Evolutionary conservation across 1,140 invertebrate species (phyloP).

Genomic region (Aphaenogaster floridana): DNA sequence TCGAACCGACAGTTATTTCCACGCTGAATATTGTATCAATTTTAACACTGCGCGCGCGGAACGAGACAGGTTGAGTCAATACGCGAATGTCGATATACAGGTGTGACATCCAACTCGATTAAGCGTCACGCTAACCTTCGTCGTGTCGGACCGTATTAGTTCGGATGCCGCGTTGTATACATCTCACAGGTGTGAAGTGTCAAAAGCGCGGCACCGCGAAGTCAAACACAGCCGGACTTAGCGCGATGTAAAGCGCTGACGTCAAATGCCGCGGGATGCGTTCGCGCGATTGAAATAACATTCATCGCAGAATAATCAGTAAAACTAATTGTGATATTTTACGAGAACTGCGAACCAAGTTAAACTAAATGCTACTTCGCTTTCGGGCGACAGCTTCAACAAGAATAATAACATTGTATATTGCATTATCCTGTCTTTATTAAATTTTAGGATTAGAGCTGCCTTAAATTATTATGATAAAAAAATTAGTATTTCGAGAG

Average conservation of each 20-base stretch:
- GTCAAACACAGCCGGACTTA: neutral
- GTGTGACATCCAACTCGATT: constrained; percentile 44
- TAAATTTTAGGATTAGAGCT: neutral
- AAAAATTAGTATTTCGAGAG: neutral
- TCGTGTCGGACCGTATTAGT: neutral
- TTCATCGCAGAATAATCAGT: constrained; percentile 1
- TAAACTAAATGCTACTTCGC: neutral
- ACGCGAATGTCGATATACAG: constrained; percentile 33
- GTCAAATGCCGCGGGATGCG: neutral
- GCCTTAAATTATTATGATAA: neutral
- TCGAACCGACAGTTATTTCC: constrained; percentile 36
- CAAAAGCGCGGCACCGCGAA: constrained; percentile 8
- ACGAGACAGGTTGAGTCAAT: constrained; percentile 23
- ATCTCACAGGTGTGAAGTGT: neutral
- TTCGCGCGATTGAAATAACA: constrained; percentile 18
- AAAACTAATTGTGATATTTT: neutral
- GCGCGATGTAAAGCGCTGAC: neutral
- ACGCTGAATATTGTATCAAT: constrained; percentile 23
- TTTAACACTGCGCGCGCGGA: constrained; percentile 16
- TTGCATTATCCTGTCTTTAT: neutral
- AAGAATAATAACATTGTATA: neutral
- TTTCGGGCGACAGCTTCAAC: neutral
- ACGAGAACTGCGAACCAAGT: neutral
- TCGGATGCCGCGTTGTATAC: neutral
- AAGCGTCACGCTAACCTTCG: constrained; percentile 28